These are phyloP conservation scores for Drosophila busckii DNA, from an alignment of 1,140 invertebrate species.

Conservation along the genomic window DNA sequence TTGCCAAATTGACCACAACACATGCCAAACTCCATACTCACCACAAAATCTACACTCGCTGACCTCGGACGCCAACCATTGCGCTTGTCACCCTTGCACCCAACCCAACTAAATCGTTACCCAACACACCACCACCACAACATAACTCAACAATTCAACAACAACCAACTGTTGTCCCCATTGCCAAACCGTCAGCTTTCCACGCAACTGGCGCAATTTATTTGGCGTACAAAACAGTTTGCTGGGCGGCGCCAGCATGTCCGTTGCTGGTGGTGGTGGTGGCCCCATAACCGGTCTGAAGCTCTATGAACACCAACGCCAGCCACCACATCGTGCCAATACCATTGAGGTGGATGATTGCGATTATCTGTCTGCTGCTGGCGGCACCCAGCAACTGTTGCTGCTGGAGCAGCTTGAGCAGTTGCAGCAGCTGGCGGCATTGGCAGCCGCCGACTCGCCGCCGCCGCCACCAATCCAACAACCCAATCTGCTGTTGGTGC, in stretches of 20 bases:
- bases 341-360: conserved; percentile 77
- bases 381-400: conserved; percentile 59
- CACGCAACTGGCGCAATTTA: conserved; percentile 70
- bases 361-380: conserved; percentile 51
- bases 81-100: conserved; percentile 18
- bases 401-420: conserved; percentile 72
- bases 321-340: conserved; percentile 71
- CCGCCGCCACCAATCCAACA: conserved; percentile 10
- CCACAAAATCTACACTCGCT: conserved; percentile 15
- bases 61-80: conserved; percentile 41
- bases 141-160: conserved; percentile 12
- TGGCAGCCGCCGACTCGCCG: conserved; percentile 68
- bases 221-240: conserved; percentile 52
- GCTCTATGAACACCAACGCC: conserved; percentile 54
- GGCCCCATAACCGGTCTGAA: conserved; percentile 51
- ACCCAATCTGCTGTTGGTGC: conserved; percentile 37
- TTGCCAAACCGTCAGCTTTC: conserved; percentile 50
- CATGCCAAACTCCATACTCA: conserved; percentile 6
- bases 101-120: conserved; percentile 2
- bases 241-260: conserved; percentile 20
- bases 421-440: conserved; percentile 62
- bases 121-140: conserved; percentile 1
- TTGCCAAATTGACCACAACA: conserved; percentile 24
- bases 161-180: conserved; percentile 11
- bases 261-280: too few relatives aligned